These are phyloP conservation scores for Clepsis dumicolana DNA, from an alignment of 2,888 invertebrate species.

Conservation along the genomic window DNA sequence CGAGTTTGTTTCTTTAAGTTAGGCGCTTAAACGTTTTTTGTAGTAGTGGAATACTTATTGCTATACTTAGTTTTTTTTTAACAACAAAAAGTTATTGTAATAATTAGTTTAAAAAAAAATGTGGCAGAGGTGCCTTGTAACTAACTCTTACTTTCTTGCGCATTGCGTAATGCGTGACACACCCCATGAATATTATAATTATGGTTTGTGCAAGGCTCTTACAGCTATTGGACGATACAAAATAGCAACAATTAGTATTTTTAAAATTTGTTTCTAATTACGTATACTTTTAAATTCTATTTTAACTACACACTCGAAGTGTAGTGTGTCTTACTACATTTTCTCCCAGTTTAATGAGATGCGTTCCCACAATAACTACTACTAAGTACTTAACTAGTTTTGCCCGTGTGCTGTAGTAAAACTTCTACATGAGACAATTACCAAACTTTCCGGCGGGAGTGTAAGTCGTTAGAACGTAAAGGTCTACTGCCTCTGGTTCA, in stretches of 20 bases:
- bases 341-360: slow-evolving; percentile 5
- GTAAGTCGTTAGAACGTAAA: slow-evolving; percentile 42
- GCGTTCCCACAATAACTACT: slow-evolving; percentile 2
- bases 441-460: slow-evolving; percentile 38
- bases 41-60: too few relatives aligned
- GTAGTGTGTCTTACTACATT: not conserved
- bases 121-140: not conserved
- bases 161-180: not conserved
- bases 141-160: not conserved
- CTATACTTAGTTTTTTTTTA: too few relatives aligned
- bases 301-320: not conserved
- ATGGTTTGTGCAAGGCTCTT: too few relatives aligned
- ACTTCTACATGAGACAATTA: slow-evolving; percentile 40
- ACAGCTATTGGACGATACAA: not conserved
- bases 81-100: too few relatives aligned
- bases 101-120: too few relatives aligned
- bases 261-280: not conserved
- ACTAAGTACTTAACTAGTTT: slow-evolving; percentile 15
- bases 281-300: too few relatives aligned
- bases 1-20: not conserved
- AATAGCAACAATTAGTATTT: not conserved
- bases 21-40: not conserved
- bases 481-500: slow-evolving; percentile 36
- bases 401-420: slow-evolving; percentile 25
- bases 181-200: too few relatives aligned